phyloP scores from a whole-genome alignment of 2,888 invertebrate species.

The Dermolepida albohirtum region DNA sequence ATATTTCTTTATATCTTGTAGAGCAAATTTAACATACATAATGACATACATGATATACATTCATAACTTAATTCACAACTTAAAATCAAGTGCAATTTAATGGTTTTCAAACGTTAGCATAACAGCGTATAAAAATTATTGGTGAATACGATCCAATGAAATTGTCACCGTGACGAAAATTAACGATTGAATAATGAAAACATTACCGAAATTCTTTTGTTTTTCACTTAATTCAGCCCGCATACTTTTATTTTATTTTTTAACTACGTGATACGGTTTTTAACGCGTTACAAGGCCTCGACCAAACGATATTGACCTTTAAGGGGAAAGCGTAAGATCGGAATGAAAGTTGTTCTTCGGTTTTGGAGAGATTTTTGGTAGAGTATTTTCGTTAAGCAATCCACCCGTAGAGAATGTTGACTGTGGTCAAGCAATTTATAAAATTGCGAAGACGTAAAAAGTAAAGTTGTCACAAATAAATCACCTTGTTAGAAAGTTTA shows the following conservation, averaged over 20 bases:
- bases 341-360: constrained; percentile 29
- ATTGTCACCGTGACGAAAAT: no score
- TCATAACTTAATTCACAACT: no score
- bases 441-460: neutral
- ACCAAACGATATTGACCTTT: constrained; percentile 31
- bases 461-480: neutral
- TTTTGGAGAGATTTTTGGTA: neutral
- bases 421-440: constrained; percentile 9
- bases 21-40: no score
- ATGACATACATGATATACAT: no score
- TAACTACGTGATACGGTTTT: constrained; percentile 10
- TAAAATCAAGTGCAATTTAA: no score
- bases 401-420: constrained; percentile 9
- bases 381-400: constrained; percentile 8
- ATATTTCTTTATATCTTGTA: no score
- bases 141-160: no score
- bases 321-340: constrained; percentile 21
- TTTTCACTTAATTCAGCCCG: no score
- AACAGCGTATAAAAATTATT: no score
- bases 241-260: neutral
- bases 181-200: no score
- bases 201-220: no score
- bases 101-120: no score
- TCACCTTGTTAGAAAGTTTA: neutral
- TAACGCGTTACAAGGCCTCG: constrained; percentile 18